Evolutionary conservation across 2,113 vertebrate species (phyloP).

Genomic region (Oceanites oceanicus): DNA sequence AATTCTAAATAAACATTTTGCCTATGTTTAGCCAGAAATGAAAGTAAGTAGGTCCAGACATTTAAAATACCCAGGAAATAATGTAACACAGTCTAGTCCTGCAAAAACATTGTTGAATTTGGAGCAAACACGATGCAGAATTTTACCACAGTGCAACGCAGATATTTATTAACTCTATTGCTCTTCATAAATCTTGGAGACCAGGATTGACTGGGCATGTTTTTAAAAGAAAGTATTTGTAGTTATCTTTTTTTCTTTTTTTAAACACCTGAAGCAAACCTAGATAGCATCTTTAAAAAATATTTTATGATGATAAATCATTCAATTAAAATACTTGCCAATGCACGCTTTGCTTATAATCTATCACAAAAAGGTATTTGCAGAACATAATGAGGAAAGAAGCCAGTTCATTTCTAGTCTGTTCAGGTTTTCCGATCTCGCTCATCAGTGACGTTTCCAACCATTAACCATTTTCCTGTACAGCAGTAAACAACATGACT

Average conservation of each 20-base stretch:
- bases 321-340: not conserved
- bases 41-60: not conserved
- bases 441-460: not conserved
- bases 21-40: not conserved
- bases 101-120: not conserved
- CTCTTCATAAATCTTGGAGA: not conserved
- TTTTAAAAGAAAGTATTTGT: not conserved
- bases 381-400: not conserved
- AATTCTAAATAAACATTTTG: not conserved
- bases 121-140: not conserved
- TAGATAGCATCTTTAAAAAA: not conserved
- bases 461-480: slow-evolving; percentile 26
- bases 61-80: not conserved
- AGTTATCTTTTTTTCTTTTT: not conserved
- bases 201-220: not conserved
- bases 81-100: not conserved
- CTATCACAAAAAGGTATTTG: not conserved
- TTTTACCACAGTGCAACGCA: not conserved
- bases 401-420: not conserved
- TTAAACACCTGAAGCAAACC: not conserved
- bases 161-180: not conserved
- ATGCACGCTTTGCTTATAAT: not conserved
- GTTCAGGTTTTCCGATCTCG: not conserved
- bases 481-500: slow-evolving; percentile 48
- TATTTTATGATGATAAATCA: not conserved